Base-by-base conservation (phyloP, 2,797 vertebrate genomes). In the Phoxinus dragarum region DNA sequence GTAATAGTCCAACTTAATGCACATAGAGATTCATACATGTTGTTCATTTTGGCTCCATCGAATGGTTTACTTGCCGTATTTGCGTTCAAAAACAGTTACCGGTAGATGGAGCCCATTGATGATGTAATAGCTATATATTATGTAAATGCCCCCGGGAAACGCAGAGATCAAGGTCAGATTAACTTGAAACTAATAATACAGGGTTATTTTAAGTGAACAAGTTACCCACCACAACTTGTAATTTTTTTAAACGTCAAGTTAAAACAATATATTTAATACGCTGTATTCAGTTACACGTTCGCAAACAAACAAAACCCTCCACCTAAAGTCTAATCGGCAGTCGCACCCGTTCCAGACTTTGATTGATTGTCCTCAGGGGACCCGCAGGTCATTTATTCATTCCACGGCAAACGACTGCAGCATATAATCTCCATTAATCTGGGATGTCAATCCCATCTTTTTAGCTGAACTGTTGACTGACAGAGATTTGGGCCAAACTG, bases 381-480 rank as follows among this genome's bases (percentile, higher is more conserved):
- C 93, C 90, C 84, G 84, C 86, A 92, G 88, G 92, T 92, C 92
- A 87, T 87, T 72, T 56, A 93, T 92, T 92, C 91, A 90, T 94
- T 90, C 91, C 36, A 27, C 86, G 85, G 91, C 83, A 89, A 91
- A 91, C 90, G 92, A 94, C 91, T 89, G 78, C 91, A 61, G 85
- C 87, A 88, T 92, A 92, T 95, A 94, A 95, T 96, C 94, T 94
- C 92, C 90, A 94, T 94, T 94, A 94, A 95, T 95, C 93, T 95
- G 90, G 86, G 91, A 93, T 91, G 91, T 93, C 94, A 94, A 93
- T 94, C 92, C 91, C 89, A 90, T 92, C 86, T 93, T 93, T 93
- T 88, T 92, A 92, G 91, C 90, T 89, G 91, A 89, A 87, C 81
- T 90, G 88, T 81, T 86, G 89, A 90, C 17, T 74, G 66, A 82